phyloP scores from a whole-genome alignment of 2,888 invertebrate species.

The Germaria angustata region DNA sequence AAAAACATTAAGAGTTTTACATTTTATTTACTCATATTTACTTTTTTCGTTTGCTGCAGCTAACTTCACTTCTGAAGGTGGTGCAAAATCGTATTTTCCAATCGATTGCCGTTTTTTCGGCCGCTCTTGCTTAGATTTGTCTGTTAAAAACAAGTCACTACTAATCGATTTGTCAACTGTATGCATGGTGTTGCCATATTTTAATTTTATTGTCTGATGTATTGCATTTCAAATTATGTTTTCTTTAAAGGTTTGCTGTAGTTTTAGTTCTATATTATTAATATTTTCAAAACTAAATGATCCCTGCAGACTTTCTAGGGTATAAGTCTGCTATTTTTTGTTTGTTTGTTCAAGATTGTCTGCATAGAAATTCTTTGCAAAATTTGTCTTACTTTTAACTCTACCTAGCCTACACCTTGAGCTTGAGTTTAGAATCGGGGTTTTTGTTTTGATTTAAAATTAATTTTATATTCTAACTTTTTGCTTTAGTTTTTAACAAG shows the following conservation, averaged over 20 bases:
- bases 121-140: too few relatives aligned
- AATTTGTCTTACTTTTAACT: slow-evolving; percentile 42
- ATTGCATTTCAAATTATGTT: slow-evolving; percentile 5
- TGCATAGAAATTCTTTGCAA: slow-evolving; percentile 21
- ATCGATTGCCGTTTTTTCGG: too few relatives aligned
- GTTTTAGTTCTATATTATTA: neutral
- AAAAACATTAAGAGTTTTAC: too few relatives aligned
- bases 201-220: neutral
- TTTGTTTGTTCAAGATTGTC: slow-evolving; percentile 1
- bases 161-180: too few relatives aligned
- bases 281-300: slow-evolving; percentile 29
- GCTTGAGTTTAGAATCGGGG: slow-evolving; percentile 62
- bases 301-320: too few relatives aligned
- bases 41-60: too few relatives aligned
- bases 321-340: too few relatives aligned
- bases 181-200: neutral
- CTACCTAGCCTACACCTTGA: slow-evolving; percentile 65
- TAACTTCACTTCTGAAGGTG: too few relatives aligned
- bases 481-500: slow-evolving; percentile 3
- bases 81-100: too few relatives aligned
- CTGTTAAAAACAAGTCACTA: too few relatives aligned
- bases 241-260: neutral
- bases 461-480: neutral
- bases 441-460: slow-evolving; percentile 36
- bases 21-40: too few relatives aligned